Conservation (phyloP, 2,888 invertebrate genomes). For the Conistra vaccinii region DNA sequence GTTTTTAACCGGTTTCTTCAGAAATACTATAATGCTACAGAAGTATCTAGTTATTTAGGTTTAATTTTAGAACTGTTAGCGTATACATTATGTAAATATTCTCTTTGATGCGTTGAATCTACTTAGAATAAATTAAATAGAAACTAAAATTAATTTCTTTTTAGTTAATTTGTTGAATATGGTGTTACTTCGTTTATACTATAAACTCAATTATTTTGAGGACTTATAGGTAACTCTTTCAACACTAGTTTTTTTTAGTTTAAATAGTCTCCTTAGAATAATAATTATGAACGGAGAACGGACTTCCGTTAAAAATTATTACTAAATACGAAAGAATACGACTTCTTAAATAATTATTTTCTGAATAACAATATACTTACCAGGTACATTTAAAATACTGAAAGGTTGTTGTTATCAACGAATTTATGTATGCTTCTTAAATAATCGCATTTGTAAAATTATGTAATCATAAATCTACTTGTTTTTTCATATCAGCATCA, state of each 20-base stretch:
- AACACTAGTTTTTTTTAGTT: constrained; percentile 6
- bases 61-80: neutral
- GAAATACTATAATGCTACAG: neutral
- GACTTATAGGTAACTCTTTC: neutral
- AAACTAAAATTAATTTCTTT: constrained; percentile 17
- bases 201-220: constrained; percentile 20
- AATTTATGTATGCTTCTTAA: neutral
- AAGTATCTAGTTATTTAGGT: constrained; percentile 6
- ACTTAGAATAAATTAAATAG: neutral
- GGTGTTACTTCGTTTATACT: constrained; percentile 9
- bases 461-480: neutral
- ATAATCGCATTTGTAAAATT: neutral
- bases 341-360: neutral
- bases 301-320: too few species aligned
- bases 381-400: neutral
- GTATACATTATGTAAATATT: neutral
- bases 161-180: constrained; percentile 18
- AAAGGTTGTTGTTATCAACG: neutral
- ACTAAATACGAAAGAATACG: too few species aligned
- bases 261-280: neutral
- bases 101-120: neutral
- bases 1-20: neutral
- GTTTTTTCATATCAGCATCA: neutral
- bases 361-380: neutral
- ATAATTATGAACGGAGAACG: neutral